These are phyloP conservation scores for Sebastes taczanowskii DNA, from an alignment of 2,797 vertebrate species.

Conservation along the genomic window DNA sequence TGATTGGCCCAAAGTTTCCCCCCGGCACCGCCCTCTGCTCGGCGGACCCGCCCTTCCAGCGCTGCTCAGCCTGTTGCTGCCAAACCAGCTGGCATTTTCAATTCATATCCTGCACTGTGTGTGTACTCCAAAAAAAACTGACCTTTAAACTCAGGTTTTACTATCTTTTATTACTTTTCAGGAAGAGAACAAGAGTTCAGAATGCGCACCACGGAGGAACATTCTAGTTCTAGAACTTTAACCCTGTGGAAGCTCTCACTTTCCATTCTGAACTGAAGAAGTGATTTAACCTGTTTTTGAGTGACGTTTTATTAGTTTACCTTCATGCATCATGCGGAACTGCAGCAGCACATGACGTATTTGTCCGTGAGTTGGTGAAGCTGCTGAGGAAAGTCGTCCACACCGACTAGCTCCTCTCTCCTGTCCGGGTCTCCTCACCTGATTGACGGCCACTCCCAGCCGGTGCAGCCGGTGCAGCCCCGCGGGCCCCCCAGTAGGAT, in stretches of 20 bases:
- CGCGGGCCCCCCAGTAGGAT: conserved; percentile 57
- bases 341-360: conserved; percentile 12
- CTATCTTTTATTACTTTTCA: background rate
- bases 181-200: background rate
- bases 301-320: background rate
- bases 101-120: conserved; percentile 1
- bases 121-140: background rate
- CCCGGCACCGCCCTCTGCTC: conserved; percentile 58
- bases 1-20: conserved; percentile 82
- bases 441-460: conserved; percentile 20
- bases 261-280: conserved; percentile 1
- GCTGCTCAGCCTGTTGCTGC: conserved; percentile 61
- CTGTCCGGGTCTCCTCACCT: conserved; percentile 39
- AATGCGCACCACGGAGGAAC: conserved; percentile 19
- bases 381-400: background rate
- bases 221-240: background rate
- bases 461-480: background rate
- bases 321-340: conserved; percentile 18
- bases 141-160: conserved; percentile 33
- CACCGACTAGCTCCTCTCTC: background rate
- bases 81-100: conserved; percentile 56
- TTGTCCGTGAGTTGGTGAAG: conserved; percentile 16
- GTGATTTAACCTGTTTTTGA: conserved; percentile 15
- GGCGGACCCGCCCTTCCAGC: conserved; percentile 53
- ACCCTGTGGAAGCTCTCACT: background rate